Base-by-base conservation (phyloP, 2,888 invertebrate species). In the Hydraecia micacea region DNA sequence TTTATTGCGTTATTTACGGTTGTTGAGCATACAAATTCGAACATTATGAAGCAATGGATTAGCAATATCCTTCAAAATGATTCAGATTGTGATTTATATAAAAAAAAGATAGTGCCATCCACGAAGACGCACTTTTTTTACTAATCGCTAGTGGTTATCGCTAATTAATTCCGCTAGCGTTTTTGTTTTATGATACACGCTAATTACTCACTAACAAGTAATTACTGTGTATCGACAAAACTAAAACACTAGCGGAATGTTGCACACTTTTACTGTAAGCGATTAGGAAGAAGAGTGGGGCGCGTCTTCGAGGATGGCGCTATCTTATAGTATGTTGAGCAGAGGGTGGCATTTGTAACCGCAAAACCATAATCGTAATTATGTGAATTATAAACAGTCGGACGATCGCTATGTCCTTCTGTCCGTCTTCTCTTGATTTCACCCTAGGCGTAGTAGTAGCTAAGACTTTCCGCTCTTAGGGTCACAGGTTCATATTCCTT, bases 291-390 rank as follows among this genome's bases (percentile, higher is more conserved):
- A 32, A 32, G 32, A 32, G 32, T 32, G 32, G 32, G 32, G 32
- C 32, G 32, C 32, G 32, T 32, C 32, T 32, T 32, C 32, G 32
- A 3, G 32, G 52, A 52, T 32, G 32, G 32, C 32, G 32, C 32
- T 32, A 32, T 32, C 32, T n/a, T n/a, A n/a, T n/a, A n/a, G n/a
- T n/a, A n/a, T n/a, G n/a, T n/a, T n/a, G n/a, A n/a, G n/a, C n/a
- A n/a, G n/a, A n/a, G n/a, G n/a, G n/a, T n/a, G 28, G 55, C 28
- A 75, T 36, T 55, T 46, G 36, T 66, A 55, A 36, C 63, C n/a
- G 46, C 46, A 28, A 25, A 32, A 46, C 28, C 46, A 7, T n/a
- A 4, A 25, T 13, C 21, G 28, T 73, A n/a, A n/a, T n/a, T n/a
- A 49, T 7, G 13, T 9, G 18, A 58, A 25, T 8, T 58, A 0